These are phyloP conservation scores for Aphelenchoides bicaudatus DNA, from an alignment of 2,888 invertebrate species.

Conservation along the genomic window DNA sequence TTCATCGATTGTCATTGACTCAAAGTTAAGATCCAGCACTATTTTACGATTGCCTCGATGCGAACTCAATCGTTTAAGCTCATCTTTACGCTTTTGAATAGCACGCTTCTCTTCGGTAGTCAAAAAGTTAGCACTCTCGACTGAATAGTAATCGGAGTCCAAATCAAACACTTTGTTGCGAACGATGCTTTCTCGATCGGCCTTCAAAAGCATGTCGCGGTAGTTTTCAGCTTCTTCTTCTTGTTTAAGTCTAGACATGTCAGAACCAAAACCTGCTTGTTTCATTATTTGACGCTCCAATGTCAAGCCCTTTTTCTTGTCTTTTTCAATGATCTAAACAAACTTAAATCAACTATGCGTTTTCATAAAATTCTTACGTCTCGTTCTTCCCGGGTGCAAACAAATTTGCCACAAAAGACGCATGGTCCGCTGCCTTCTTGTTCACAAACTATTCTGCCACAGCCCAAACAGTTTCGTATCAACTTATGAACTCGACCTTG, in stretches of 20 bases:
- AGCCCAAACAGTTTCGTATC: conserved; percentile 85
- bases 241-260: conserved; percentile 11
- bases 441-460: conserved; percentile 88
- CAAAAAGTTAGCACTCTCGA: conserved; percentile 73
- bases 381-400: conserved; percentile 63
- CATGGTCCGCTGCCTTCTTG: conserved; percentile 92
- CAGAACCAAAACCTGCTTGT: conserved; percentile 4
- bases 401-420: conserved; percentile 81
- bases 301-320: conserved; percentile 38
- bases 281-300: conserved; percentile 60
- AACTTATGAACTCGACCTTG: conserved; percentile 84
- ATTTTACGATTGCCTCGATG: conserved; percentile 34
- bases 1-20: conserved; percentile 34
- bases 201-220: conserved; percentile 32
- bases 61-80: conserved; percentile 40
- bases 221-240: conserved; percentile 27
- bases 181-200: conserved; percentile 26
- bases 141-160: conserved; percentile 49
- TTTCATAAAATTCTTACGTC: conserved; percentile 30
- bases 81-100: conserved; percentile 45
- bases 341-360: background rate
- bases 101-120: conserved; percentile 64
- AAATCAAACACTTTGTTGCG: conserved; percentile 39
- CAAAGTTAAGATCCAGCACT: conserved; percentile 45
- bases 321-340: conserved; percentile 40